Conservation (phyloP, 2,797 vertebrate species). For the Cynodonichthys magdalenae region DNA sequence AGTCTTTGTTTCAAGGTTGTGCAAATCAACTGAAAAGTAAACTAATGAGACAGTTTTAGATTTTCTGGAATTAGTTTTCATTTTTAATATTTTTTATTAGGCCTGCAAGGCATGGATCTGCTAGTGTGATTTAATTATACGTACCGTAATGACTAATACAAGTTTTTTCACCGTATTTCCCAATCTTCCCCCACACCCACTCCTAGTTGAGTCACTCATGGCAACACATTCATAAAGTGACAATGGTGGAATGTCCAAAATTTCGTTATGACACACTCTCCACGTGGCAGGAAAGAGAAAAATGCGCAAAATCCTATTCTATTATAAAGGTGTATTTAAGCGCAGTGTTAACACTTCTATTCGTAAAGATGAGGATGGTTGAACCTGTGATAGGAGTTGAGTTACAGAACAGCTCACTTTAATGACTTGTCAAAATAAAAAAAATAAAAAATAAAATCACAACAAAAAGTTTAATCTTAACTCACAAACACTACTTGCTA, state of each 20-base stretch:
- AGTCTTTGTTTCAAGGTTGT: slow-evolving; percentile 10
- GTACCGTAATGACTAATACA: neutral
- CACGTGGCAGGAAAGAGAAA: neutral
- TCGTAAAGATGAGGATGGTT: slow-evolving; percentile 6
- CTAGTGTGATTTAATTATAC: neutral
- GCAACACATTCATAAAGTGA: slow-evolving; percentile 4
- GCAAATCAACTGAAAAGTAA: slow-evolving; percentile 8
- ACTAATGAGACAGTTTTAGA: neutral
- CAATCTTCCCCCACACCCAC: slow-evolving; percentile 20
- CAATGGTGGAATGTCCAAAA: slow-evolving; percentile 14
- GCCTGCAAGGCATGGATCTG: neutral
- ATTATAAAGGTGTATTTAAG: slow-evolving; percentile 14
- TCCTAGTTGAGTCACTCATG: slow-evolving; percentile 40
- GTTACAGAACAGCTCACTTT: slow-evolving; percentile 34
- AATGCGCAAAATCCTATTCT: slow-evolving; percentile 8
- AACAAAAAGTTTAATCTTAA: too few relatives aligned
- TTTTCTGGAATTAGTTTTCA: neutral
- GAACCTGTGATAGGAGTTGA: slow-evolving; percentile 1
- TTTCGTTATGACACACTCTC: slow-evolving; percentile 21
- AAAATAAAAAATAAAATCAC: too few relatives aligned
- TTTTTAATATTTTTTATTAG: too few relatives aligned
- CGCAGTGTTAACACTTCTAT: slow-evolving; percentile 4
- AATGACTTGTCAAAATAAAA: neutral
- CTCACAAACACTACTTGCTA: too few relatives aligned
- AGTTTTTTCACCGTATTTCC: slow-evolving; percentile 14